Evolutionary conservation across 1,140 invertebrate species (phyloP), one percentile per base, ranked within the genome.

Genomic region (Brachionus sp.): DNA sequence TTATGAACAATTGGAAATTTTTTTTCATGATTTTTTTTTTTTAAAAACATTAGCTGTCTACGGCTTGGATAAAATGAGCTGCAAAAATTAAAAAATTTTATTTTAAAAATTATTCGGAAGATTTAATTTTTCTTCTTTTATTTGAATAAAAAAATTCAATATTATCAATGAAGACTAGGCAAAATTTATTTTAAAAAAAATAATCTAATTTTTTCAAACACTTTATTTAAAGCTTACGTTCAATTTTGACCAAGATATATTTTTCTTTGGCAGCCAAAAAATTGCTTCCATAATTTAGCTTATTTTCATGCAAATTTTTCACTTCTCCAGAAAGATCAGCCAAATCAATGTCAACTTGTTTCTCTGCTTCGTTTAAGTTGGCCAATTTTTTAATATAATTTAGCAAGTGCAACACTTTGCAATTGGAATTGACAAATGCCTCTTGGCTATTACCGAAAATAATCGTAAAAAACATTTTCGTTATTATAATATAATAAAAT

Each of bases 301-400:
- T 80, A 80, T 80, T 57, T 16, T 66, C 62, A 10, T 80, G 5
- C 25, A 80, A 80, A 44, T 66, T 80, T 62, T 80, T 80, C n/a
- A 80, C 62, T n/a, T 80, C 77, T 9, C 46, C 77, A 29, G 39
- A 62, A 12, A 66, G 19, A 44, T 80, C 77, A 39, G 33, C 33
- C n/a, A 78, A 16, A 42, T 77, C 73, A 12, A 77, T 35, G 37
- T 77, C 73, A 37, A 77, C 12, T 44, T 37, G 0, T 13, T 16
- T 37, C 0, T 70, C 66, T 25, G 10, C 7, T 25, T 80, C 77
- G 29, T 25, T 57, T 16, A 42, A 62, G 12, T 39, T 62, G 25
- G 35, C 46, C 39, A 66, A 42, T 66, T 80, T 80, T 44, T 46
- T 44, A 13, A 75, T 75, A 29, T 75, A 35, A 46, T 75, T 46